phyloP scores from a whole-genome alignment of 1,140 invertebrate species.

The Leptinotarsa texana region DNA sequence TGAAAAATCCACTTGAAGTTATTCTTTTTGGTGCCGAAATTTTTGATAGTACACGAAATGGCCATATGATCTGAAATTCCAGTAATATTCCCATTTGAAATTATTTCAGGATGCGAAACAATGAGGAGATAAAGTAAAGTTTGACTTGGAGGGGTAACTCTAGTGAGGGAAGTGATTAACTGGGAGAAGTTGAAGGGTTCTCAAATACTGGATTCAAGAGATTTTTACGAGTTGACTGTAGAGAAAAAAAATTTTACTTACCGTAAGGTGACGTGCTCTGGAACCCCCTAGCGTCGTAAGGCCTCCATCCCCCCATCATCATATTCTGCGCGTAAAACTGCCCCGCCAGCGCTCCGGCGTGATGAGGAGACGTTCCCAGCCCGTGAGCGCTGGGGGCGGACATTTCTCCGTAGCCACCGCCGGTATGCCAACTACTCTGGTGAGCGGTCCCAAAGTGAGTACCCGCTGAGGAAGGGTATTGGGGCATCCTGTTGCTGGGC shows the following conservation, averaged over 20 bases:
- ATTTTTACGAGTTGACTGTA: neutral
- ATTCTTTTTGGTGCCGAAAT: no score
- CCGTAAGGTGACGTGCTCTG: slow-evolving; percentile 76
- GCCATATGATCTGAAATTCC: no score
- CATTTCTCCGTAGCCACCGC: slow-evolving; percentile 53
- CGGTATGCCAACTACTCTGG: slow-evolving; percentile 50
- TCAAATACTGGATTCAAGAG: no score
- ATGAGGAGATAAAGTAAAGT: no score
- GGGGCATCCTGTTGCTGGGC: slow-evolving; percentile 57
- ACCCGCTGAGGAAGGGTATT: slow-evolving; percentile 54
- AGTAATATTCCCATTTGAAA: no score
- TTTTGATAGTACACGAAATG: no score
- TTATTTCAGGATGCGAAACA: no score
- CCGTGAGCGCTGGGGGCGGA: slow-evolving; percentile 47
- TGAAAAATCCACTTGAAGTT: no score
- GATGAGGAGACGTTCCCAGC: slow-evolving; percentile 44
- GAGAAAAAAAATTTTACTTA: slow-evolving; percentile 46
- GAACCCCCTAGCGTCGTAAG: slow-evolving; percentile 74
- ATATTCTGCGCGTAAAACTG: slow-evolving; percentile 73
- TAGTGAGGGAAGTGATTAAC: no score
- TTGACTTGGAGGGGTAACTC: no score
- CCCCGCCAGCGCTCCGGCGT: slow-evolving; percentile 52
- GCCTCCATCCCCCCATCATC: slow-evolving; percentile 78
- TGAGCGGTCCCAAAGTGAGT: slow-evolving; percentile 48
- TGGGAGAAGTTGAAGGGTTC: no score